Percentiles rank a stretch among this genome's conserved stretches.
Conservation (phyloP, 2,797 vertebrate genomes). For the Octomys mimax region DNA sequence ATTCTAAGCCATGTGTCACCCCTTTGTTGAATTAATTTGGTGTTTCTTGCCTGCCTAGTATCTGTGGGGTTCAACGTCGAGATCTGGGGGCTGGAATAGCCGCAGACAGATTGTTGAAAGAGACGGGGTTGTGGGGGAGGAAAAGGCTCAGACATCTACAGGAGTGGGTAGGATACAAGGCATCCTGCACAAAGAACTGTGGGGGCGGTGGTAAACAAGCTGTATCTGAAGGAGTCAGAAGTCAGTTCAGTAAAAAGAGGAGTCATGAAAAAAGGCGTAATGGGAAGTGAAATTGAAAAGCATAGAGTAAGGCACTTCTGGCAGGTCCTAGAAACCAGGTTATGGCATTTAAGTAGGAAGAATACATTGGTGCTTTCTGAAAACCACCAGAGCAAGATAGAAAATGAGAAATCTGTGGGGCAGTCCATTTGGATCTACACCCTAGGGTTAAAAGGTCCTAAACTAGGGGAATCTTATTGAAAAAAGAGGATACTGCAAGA, state of each 20-base stretch:
- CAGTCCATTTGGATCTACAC: not conserved
- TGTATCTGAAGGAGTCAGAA: not conserved
- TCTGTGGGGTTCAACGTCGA: not conserved
- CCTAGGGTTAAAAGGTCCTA: not conserved
- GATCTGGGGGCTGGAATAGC: not conserved
- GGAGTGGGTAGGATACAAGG: not conserved
- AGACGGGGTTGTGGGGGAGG: not conserved
- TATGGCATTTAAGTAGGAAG: not conserved
- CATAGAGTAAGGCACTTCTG: not conserved
- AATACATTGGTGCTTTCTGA: not conserved
- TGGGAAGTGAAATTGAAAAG: not conserved
- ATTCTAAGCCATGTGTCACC: not conserved
- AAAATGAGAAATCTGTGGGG: not conserved
- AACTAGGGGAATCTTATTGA: too few relatives aligned
- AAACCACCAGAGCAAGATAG: not conserved
- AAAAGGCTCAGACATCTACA: not conserved
- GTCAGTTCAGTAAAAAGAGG: not conserved
- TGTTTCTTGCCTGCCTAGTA: not conserved
- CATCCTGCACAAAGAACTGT: not conserved
- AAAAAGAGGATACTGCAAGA: not conserved
- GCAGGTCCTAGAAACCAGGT: not conserved
- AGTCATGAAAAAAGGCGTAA: not conserved
- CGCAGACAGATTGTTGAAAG: not conserved
- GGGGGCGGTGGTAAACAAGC: not conserved
- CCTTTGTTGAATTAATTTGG: constrained; percentile 24